Evolutionary conservation across 2,888 invertebrate genomes (phyloP).

Genomic region (Artemia sinica): DNA sequence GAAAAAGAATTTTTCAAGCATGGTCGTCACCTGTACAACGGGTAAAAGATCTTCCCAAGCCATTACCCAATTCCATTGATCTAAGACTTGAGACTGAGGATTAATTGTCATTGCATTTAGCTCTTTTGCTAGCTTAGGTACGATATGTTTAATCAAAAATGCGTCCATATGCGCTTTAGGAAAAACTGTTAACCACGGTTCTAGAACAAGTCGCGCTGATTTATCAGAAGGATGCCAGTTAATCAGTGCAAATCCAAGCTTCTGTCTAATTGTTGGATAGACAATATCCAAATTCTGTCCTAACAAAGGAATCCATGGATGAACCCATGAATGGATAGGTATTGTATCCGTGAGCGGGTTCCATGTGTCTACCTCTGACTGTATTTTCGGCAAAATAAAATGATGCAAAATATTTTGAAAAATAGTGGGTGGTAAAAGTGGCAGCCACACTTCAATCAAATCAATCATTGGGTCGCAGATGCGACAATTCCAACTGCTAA

Average conservation of each 20-base stretch:
- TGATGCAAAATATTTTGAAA: slow-evolving; percentile 62
- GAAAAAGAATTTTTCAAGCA: slow-evolving; percentile 72
- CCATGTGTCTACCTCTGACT: slow-evolving; percentile 66
- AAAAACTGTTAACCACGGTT: slow-evolving; percentile 72
- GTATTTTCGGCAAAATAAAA: slow-evolving; percentile 50
- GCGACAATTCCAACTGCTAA: slow-evolving; percentile 65
- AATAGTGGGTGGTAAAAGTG: slow-evolving; percentile 64
- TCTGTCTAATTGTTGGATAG: slow-evolving; percentile 78
- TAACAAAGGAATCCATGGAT: slow-evolving; percentile 82
- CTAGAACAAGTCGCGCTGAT: slow-evolving; percentile 67
- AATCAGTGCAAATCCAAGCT: slow-evolving; percentile 67
- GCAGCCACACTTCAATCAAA: slow-evolving; percentile 62
- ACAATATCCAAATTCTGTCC: slow-evolving; percentile 38
- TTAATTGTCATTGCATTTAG: slow-evolving; percentile 47
- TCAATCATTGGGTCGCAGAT: slow-evolving; percentile 57
- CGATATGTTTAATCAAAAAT: slow-evolving; percentile 65
- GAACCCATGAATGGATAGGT: slow-evolving; percentile 90
- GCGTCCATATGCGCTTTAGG: slow-evolving; percentile 54
- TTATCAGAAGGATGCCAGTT: slow-evolving; percentile 90
- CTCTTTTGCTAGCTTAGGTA: slow-evolving; percentile 62
- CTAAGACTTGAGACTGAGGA: slow-evolving; percentile 48
- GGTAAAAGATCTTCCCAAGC: slow-evolving; percentile 79
- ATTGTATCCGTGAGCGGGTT: slow-evolving; percentile 85
- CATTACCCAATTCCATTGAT: slow-evolving; percentile 86
- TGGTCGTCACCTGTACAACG: slow-evolving; percentile 50